phyloP scores from a whole-genome alignment of 2,797 vertebrate genomes.

The Poecilia gillii region DNA sequence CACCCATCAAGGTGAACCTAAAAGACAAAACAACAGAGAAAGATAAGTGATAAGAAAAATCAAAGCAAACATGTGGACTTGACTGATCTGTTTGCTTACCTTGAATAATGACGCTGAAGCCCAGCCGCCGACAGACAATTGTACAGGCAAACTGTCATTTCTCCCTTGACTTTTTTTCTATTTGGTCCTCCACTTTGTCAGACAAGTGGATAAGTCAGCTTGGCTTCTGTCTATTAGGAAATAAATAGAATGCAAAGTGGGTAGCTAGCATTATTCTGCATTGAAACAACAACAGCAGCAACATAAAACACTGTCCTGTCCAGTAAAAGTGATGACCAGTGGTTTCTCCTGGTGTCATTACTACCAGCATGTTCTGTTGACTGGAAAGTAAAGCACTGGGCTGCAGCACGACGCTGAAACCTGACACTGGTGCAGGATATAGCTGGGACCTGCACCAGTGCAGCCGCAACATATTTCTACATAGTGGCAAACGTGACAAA shows the following conservation, averaged over 20 bases:
- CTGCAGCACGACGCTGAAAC: conserved; percentile 59
- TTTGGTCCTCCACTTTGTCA: conserved; percentile 20
- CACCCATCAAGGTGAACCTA: conserved; percentile 83
- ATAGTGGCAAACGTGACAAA: conserved; percentile 66
- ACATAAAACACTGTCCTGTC: conserved; percentile 1
- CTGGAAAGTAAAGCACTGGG: conserved; percentile 34
- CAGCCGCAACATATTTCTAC: conserved; percentile 56
- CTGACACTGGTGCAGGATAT: conserved; percentile 53
- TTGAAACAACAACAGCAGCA: neutral
- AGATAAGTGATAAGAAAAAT: neutral
- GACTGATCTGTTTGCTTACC: conserved; percentile 52
- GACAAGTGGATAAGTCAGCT: conserved; percentile 20
- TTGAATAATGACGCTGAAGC: conserved; percentile 85
- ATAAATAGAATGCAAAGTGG: conserved; percentile 3
- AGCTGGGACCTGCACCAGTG: conserved; percentile 20
- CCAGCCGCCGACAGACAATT: conserved; percentile 87
- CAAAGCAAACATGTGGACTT: neutral
- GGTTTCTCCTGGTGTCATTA: conserved; percentile 28
- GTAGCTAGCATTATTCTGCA: neutral
- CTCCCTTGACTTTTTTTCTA: conserved; percentile 17
- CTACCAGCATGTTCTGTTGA: conserved; percentile 40
- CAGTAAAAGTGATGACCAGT: conserved; percentile 13
- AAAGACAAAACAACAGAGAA: conserved; percentile 13
- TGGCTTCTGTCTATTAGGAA: conserved; percentile 16
- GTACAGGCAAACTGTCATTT: conserved; percentile 85